Percentiles rank a stretch among this genome's conserved stretches.
These are phyloP conservation scores for Condylura cristata DNA, from an alignment of 2,113 vertebrate genomes.

Conservation along the genomic window DNA sequence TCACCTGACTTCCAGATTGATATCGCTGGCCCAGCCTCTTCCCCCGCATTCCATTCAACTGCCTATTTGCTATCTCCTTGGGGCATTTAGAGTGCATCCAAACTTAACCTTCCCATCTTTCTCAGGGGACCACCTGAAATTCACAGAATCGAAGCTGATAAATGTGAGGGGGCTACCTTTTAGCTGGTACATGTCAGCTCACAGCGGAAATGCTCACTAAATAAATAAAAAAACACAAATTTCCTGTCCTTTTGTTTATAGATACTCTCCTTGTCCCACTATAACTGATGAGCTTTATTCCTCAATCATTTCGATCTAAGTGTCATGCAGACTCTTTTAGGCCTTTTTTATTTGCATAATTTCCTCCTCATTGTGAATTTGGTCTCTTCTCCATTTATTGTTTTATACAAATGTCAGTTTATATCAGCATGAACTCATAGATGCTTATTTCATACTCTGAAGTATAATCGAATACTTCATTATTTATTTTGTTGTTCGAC, in stretches of 20 bases:
- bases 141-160: background rate
- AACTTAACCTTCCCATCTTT: background rate
- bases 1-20: background rate
- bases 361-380: background rate
- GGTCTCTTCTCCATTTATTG: no score
- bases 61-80: background rate
- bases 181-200: background rate
- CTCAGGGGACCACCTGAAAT: background rate
- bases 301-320: background rate
- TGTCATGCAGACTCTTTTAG: constrained; percentile 9
- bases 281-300: constrained; percentile 10
- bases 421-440: no score
- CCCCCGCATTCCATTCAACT: background rate
- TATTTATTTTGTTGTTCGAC: no score
- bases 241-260: background rate
- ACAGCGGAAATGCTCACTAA: background rate
- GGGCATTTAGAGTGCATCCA: background rate
- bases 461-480: no score
- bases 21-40: background rate
- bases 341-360: constrained; percentile 11
- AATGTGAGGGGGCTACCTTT: background rate
- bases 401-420: no score
- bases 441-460: no score
- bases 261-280: background rate
- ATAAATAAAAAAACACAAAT: background rate